phyloP scores from a whole-genome alignment of 2,888 invertebrate genomes.

The Xestia sexstrigata region DNA sequence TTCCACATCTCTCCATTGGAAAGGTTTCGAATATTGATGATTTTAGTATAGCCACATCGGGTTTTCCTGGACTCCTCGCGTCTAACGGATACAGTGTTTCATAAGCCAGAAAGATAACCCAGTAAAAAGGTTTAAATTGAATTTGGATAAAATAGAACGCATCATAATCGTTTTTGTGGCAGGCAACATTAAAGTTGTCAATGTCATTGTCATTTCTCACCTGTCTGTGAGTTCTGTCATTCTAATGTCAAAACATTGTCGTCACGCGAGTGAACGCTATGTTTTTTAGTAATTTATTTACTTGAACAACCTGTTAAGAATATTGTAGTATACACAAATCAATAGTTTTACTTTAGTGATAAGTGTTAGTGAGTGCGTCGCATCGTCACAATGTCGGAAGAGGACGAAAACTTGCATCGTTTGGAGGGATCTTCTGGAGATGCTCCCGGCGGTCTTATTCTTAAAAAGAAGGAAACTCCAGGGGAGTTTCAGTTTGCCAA shows the following conservation, averaged over 20 bases:
- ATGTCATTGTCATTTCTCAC: constrained; percentile 25
- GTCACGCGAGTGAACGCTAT: constrained; percentile 42
- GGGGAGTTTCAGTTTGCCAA: constrained; percentile 94
- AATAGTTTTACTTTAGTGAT: constrained; percentile 32
- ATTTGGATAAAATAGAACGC: not conserved
- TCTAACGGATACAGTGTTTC: not conserved
- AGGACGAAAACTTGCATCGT: constrained; percentile 92
- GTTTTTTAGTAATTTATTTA: constrained; percentile 64
- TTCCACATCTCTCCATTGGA: not conserved
- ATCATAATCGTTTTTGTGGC: not conserved
- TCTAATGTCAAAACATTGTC: constrained; percentile 47
- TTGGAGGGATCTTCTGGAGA: constrained; percentile 92
- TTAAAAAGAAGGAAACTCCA: constrained; percentile 91
- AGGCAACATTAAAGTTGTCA: constrained; percentile 2
- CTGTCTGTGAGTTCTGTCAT: constrained; percentile 35
- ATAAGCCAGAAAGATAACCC: not conserved
- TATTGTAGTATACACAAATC: constrained; percentile 19
- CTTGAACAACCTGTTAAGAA: constrained; percentile 25
- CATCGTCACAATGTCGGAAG: constrained; percentile 79
- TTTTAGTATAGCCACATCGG: not conserved
- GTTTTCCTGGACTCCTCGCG: not conserved
- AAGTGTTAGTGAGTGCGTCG: constrained; percentile 39
- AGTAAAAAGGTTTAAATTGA: not conserved
- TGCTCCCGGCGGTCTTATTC: constrained; percentile 93
- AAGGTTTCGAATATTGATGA: not conserved